Evolutionary conservation across 2,888 invertebrate species (phyloP), one percentile per base, ranked within the genome.

Genomic region (Unio pictorum): DNA sequence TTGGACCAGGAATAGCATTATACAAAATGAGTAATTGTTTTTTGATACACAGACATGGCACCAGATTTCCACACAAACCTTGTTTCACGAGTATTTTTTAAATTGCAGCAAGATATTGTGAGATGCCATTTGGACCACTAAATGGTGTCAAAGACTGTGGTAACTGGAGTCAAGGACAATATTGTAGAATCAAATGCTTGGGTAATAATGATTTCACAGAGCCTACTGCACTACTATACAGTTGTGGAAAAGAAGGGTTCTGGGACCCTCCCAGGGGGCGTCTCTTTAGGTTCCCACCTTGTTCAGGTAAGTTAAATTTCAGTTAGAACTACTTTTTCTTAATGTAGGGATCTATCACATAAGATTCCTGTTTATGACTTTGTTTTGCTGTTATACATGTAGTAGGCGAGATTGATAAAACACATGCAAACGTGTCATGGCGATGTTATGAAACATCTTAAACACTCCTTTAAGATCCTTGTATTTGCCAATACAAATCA

Each of bases 221-320:
- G 87, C 93, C 94, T 69, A 95, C 97, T n/a, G 97, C 98, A 1
- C 95, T 95, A 81, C 98, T 98, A 92, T 99, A 97, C 90, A 96
- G 96, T 1, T 99, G 99, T 88, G 98, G 97, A n/a, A 95, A 95
- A 67, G 98, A 98, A 93, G 99, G 98, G 59, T 95, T 96, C 91
- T 99, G 98, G 99, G 84, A 85, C 64, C 86, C 86, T 45, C 82
- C 84, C 3, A 74, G 79, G 28, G 84, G 83, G n/a, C 75, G 73
- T 56, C 75, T 79, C 18, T 84, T 85, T 68, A 73, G 68, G 20
- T 83, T 86, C 69, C 86, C 86, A 62, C 71, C 78, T 20, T 87
- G 87, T 79, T 78, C 84, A 55, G 71, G 85, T 85, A 73, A 75
- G 77, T 45, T 45, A 45, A 45, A 3, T 45, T 45, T 45, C 11